Percentiles rank a stretch among this genome's conserved stretches.
Conservation (phyloP, 2,797 vertebrate species). For the Leptodactylus fallax region DNA sequence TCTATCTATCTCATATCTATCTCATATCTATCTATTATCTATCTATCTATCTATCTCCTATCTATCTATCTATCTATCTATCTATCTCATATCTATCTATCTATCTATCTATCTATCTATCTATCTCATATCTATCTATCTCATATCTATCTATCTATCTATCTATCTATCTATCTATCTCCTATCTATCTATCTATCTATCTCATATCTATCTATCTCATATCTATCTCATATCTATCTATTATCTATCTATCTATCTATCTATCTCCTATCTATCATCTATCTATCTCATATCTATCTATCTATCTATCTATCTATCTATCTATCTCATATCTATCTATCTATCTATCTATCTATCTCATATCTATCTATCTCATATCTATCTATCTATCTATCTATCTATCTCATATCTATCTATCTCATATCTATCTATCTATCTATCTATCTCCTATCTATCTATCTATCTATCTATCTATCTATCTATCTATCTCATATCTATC, state of each 20-base stretch:
- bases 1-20: too few relatives aligned
- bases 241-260: slow-evolving; percentile 12
- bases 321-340: too few relatives aligned
- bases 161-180: not conserved
- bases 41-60: too few relatives aligned
- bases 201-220: too few relatives aligned
- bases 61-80: too few relatives aligned
- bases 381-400: not conserved
- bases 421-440: not conserved
- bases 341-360: not conserved
- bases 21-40: not conserved
- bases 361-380: not conserved
- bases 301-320: not conserved
- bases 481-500: too few relatives aligned
- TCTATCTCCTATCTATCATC: not conserved
- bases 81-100: too few relatives aligned
- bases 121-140: not conserved
- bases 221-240: not conserved
- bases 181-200: too few relatives aligned
- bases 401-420: not conserved
- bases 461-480: too few relatives aligned
- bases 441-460: too few relatives aligned
- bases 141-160: not conserved
- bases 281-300: not conserved
- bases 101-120: not conserved